Conservation (phyloP, 1,140 invertebrate genomes). For the Achroia grisella region DNA sequence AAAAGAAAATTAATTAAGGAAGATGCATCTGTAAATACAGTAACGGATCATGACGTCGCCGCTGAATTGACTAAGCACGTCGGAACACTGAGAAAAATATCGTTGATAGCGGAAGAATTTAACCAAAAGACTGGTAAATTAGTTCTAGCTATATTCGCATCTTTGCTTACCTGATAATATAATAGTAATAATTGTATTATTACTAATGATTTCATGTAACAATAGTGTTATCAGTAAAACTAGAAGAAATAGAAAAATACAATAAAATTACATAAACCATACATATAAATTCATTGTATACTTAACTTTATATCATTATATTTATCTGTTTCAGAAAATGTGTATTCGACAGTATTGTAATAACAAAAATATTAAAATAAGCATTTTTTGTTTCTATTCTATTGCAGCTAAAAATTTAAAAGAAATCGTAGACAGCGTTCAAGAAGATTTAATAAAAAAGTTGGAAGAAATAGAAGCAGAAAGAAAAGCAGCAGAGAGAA, state of each 20-base stretch:
- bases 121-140: slow-evolving; percentile 56
- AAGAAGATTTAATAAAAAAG: slow-evolving; percentile 59
- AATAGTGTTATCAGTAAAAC: too few relatives aligned
- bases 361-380: background rate
- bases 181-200: too few relatives aligned
- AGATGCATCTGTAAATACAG: slow-evolving; percentile 47
- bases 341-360: background rate
- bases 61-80: slow-evolving; percentile 51
- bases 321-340: too few relatives aligned
- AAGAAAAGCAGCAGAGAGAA: slow-evolving; percentile 14
- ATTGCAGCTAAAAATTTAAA: slow-evolving; percentile 59
- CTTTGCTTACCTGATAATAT: too few relatives aligned
- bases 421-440: slow-evolving; percentile 65
- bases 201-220: too few relatives aligned
- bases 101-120: slow-evolving; percentile 60
- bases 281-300: too few relatives aligned
- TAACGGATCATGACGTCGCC: slow-evolving; percentile 40
- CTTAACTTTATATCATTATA: too few relatives aligned
- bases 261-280: too few relatives aligned
- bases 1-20: slow-evolving; percentile 21
- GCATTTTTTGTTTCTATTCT: background rate
- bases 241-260: too few relatives aligned
- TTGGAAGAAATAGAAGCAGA: slow-evolving; percentile 51
- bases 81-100: slow-evolving; percentile 50
- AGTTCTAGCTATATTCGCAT: too few relatives aligned